Evolutionary conservation across 37 sponge, comb jelly and placozoan genomes (phyloP).

Genomic region (Aplysina aerophoba): DNA sequence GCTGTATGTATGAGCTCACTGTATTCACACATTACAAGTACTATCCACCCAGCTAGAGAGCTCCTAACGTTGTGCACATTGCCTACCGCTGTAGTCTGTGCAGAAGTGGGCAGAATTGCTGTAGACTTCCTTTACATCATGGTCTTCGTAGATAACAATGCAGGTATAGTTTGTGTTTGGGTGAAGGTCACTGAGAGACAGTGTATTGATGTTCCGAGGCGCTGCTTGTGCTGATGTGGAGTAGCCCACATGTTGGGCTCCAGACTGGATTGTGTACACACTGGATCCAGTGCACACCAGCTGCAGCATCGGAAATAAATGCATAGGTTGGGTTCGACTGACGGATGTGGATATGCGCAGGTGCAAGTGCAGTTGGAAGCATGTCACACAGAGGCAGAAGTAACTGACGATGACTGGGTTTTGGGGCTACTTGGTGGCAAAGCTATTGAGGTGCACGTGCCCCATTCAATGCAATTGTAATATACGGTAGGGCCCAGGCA

Average conservation of each 20-base stretch:
- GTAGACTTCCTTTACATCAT: background rate
- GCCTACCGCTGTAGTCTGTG: slow-evolving; percentile 13
- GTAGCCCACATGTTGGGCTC: background rate
- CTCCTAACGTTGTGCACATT: background rate
- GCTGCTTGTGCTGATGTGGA: background rate
- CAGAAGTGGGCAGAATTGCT: background rate
- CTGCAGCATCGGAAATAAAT: background rate
- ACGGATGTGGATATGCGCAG: no score
- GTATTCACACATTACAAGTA: no score
- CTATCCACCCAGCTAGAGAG: no score
- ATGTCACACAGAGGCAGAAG: no score
- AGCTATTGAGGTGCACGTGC: no score
- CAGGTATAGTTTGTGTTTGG: slow-evolving; percentile 26
- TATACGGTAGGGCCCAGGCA: no score
- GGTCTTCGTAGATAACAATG: background rate
- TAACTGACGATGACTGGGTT: no score
- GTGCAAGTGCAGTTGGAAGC: no score
- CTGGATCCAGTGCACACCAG: background rate
- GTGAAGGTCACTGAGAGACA: background rate
- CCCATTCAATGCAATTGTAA: no score
- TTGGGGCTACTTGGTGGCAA: no score
- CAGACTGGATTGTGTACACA: background rate
- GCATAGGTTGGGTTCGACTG: background rate
- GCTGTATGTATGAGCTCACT: no score
- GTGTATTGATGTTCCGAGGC: background rate